These are phyloP conservation scores for Rhyacophila evoluta DNA, from an alignment of 2,888 invertebrate genomes.

Conservation along the genomic window DNA sequence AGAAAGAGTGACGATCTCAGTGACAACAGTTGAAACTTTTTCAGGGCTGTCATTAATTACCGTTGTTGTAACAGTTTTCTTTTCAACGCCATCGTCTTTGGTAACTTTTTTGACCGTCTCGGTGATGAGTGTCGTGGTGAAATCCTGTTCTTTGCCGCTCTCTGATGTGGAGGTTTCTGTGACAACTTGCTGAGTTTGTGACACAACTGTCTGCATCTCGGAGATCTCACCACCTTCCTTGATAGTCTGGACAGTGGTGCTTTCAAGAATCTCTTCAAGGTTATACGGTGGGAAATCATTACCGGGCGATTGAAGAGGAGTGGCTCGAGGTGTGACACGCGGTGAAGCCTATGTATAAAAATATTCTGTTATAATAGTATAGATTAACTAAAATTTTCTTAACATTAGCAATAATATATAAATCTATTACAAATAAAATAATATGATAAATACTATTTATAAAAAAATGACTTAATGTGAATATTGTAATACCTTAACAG, in stretches of 20 bases:
- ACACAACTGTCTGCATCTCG: conserved; percentile 5
- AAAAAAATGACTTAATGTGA: no score
- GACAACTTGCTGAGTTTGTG: not conserved
- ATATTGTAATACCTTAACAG: conserved; percentile 42
- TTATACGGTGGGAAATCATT: conserved; percentile 61
- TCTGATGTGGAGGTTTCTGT: not conserved
- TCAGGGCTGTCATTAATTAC: conserved; percentile 55
- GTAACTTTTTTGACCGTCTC: conserved; percentile 58
- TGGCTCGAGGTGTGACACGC: conserved; percentile 65
- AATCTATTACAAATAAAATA: no score
- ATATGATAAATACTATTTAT: no score
- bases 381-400: no score
- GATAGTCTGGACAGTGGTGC: conserved; percentile 59
- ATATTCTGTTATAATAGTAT: no score
- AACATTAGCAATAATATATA: no score
- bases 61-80: conserved; percentile 58
- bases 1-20: conserved; percentile 25
- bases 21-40: conserved; percentile 57
- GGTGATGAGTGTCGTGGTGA: conserved; percentile 32
- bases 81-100: conserved; percentile 62
- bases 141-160: not conserved
- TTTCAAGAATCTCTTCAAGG: conserved; percentile 55
- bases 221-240: conserved; percentile 57
- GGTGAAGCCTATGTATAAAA: conserved; percentile 59
- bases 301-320: conserved; percentile 71